These are phyloP conservation scores for silkworm (Bombyx mori) DNA, from an alignment of 1,140 invertebrate species.

Conservation along the genomic window DNA sequence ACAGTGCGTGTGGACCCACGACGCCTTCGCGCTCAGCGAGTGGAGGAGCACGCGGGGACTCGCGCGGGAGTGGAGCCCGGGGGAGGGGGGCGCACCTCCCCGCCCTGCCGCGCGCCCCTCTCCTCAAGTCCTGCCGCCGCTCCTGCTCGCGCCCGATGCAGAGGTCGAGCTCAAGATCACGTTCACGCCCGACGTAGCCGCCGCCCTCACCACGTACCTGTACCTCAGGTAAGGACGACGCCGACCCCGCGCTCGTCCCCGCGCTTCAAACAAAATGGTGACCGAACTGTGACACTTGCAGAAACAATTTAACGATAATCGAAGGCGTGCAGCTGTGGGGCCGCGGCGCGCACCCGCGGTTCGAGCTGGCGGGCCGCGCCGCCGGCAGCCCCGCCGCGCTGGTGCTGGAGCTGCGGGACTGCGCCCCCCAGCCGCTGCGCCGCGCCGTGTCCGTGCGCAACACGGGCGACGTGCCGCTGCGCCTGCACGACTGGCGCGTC, in stretches of 20 bases:
- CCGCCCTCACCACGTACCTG: slow-evolving; percentile 27
- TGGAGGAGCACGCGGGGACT: slow-evolving; percentile 24
- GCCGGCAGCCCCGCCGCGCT: slow-evolving; percentile 82
- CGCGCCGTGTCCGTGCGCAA: slow-evolving; percentile 92
- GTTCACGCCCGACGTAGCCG: slow-evolving; percentile 29
- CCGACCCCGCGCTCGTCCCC: background rate
- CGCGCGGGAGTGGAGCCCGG: slow-evolving; percentile 11
- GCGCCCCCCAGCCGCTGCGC: slow-evolving; percentile 73
- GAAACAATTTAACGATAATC: slow-evolving; percentile 95
- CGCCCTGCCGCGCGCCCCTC: slow-evolving; percentile 7
- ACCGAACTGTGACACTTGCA: slow-evolving; percentile 39
- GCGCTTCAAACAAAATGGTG: background rate
- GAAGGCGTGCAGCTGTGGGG: slow-evolving; percentile 88
- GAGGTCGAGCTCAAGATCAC: slow-evolving; percentile 26
- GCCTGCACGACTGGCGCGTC: slow-evolving; percentile 78
- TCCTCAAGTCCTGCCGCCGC: slow-evolving; percentile 17
- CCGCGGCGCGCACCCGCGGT: slow-evolving; percentile 85
- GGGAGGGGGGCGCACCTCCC: slow-evolving; percentile 4
- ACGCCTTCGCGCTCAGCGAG: slow-evolving; percentile 22
- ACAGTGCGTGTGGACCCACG: slow-evolving; percentile 24
- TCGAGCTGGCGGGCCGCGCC: slow-evolving; percentile 92
- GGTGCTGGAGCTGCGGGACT: slow-evolving; percentile 80
- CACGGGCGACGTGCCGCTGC: slow-evolving; percentile 86
- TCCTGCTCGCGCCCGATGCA: slow-evolving; percentile 32
- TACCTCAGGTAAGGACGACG: slow-evolving; percentile 29